A percentile compares a stretch with the other conserved stretches of the same genome.
Conservation (phyloP, 2,797 vertebrate species). For the Sebastes paucispinis region DNA sequence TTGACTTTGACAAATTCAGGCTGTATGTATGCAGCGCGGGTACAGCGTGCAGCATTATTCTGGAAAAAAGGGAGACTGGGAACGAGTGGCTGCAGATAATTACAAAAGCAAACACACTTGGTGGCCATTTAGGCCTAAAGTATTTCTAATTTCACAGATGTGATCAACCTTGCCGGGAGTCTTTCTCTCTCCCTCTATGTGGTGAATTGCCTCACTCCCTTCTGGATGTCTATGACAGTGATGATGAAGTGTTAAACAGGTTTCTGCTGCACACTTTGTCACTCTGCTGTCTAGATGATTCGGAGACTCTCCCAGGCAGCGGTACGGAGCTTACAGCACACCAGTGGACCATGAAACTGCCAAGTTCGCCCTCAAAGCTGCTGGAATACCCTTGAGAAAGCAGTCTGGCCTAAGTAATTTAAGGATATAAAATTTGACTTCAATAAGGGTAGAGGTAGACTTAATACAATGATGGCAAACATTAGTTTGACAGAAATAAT, state of each 20-base stretch:
- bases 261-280: constrained; percentile 63
- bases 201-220: constrained; percentile 44
- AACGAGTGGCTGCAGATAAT: constrained; percentile 65
- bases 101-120: constrained; percentile 73
- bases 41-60: constrained; percentile 41
- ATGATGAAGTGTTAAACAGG: constrained; percentile 76
- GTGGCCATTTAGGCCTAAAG: constrained; percentile 66
- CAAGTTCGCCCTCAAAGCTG: constrained; percentile 68
- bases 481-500: constrained; percentile 54
- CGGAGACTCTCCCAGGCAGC: constrained; percentile 45
- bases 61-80: constrained; percentile 9
- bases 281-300: constrained; percentile 57
- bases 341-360: constrained; percentile 69
- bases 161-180: constrained; percentile 73
- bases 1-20: constrained; percentile 68
- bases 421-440: constrained; percentile 60
- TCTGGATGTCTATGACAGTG: constrained; percentile 58
- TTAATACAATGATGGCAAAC: constrained; percentile 42
- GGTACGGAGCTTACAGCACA: constrained; percentile 26
- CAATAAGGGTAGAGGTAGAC: constrained; percentile 35
- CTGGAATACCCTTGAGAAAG: constrained; percentile 71
- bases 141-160: constrained; percentile 83
- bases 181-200: constrained; percentile 42
- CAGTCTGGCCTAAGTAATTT: constrained; percentile 53
- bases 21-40: constrained; percentile 38